Evolutionary conservation across 2,888 invertebrate species (phyloP).

Genomic region (Colletes collaris): DNA sequence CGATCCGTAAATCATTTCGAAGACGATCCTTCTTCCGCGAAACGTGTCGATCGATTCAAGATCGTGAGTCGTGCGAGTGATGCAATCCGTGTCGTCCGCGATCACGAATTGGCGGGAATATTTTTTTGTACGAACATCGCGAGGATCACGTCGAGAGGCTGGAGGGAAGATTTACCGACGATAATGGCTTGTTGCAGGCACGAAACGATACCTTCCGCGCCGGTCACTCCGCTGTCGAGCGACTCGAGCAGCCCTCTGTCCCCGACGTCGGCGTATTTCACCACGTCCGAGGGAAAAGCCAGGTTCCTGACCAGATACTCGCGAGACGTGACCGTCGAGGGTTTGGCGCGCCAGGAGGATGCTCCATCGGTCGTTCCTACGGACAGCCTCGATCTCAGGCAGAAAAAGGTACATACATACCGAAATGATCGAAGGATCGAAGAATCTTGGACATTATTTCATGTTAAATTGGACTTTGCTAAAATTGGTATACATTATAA

Average conservation of each 20-base stretch:
- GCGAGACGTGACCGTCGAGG: constrained; percentile 83
- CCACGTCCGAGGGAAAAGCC: constrained; percentile 88
- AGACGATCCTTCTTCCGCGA: constrained; percentile 19
- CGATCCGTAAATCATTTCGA: constrained; percentile 34
- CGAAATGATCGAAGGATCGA: too few species aligned
- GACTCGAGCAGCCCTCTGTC: constrained; percentile 85
- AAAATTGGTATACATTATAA: too few species aligned
- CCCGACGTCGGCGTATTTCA: constrained; percentile 87
- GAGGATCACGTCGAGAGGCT: not conserved
- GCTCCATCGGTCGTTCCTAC: constrained; percentile 63
- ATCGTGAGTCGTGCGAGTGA: constrained; percentile 58
- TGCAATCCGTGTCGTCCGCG: constrained; percentile 30
- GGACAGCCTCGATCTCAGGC: constrained; percentile 81
- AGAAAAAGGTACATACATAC: constrained; percentile 81
- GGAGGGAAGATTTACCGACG: constrained; percentile 4
- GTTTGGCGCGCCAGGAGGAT: constrained; percentile 69
- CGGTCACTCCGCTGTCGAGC: constrained; percentile 75
- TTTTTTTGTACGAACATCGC: constrained; percentile 15
- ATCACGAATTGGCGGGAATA: constrained; percentile 2
- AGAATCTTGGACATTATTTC: too few species aligned
- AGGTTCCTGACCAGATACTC: constrained; percentile 86
- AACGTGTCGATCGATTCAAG: constrained; percentile 48
- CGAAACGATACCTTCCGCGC: constrained; percentile 76
- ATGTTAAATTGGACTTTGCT: too few species aligned
- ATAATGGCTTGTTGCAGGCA: constrained; percentile 69